phyloP scores from a whole-genome alignment of 2,797 vertebrate species.

The Tadarida brasiliensis region DNA sequence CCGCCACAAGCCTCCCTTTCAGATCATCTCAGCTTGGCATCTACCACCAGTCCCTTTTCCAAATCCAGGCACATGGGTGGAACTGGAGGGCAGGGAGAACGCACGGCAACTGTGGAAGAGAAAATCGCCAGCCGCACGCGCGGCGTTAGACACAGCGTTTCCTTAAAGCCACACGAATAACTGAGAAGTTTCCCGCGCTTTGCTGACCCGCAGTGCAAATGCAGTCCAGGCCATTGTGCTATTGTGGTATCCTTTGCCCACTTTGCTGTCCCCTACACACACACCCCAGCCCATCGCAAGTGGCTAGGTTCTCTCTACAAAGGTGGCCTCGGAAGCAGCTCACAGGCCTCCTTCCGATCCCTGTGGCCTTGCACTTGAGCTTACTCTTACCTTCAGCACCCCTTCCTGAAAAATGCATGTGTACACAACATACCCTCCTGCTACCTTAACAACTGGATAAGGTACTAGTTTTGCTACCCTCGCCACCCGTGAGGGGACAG shows the following conservation, averaged over 20 bases:
- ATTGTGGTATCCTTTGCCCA: not conserved
- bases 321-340: not conserved
- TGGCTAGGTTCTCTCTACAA: not conserved
- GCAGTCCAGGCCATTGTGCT: not conserved
- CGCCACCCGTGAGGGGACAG: not conserved
- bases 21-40: not conserved
- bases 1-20: not conserved
- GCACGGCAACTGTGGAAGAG: not conserved
- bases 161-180: not conserved
- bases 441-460: not conserved
- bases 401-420: not conserved
- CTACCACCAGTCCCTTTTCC: not conserved
- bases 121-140: not conserved
- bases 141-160: not conserved
- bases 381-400: not conserved
- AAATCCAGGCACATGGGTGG: not conserved
- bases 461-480: not conserved
- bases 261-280: not conserved
- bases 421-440: not conserved
- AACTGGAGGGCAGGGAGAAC: not conserved
- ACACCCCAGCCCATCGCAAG: not conserved
- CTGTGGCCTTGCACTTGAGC: not conserved
- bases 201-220: not conserved
- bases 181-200: not conserved
- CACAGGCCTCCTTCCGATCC: not conserved